Percentiles rank a stretch among this genome's conserved stretches.
Conservation (phyloP, 2,888 invertebrate genomes). For the Megamerina dolium region DNA sequence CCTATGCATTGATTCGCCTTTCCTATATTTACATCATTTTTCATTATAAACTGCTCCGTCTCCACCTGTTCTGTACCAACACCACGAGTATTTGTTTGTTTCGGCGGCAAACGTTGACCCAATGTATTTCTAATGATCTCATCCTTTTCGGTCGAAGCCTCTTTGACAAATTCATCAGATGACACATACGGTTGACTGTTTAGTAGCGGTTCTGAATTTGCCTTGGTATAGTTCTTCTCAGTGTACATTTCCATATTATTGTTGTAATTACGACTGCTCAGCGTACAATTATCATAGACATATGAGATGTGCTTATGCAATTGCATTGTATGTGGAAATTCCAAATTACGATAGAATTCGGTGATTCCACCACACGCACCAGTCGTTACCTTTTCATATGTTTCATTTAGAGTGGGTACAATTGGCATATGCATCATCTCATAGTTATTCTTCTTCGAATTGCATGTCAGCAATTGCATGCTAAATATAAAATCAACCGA, state of each 20-base stretch:
- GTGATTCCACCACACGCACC: too few relatives aligned
- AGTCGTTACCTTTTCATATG: neutral
- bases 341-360: slow-evolving; percentile 4
- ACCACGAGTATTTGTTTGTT: neutral
- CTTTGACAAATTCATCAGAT: neutral
- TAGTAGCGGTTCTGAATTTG: slow-evolving; percentile 3
- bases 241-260: neutral
- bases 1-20: neutral
- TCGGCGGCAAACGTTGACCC: neutral
- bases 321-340: slow-evolving; percentile 1
- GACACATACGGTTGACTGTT: too few relatives aligned
- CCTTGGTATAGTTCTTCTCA: neutral
- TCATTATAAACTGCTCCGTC: neutral
- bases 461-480: slow-evolving; percentile 26
- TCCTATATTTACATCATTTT: neutral
- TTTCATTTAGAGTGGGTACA: slow-evolving; percentile 1
- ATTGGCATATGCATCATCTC: too few relatives aligned
- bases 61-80: neutral
- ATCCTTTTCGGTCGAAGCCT: neutral
- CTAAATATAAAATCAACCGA: slow-evolving; percentile 34
- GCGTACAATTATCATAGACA: neutral
- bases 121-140: neutral
- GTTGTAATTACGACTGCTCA: slow-evolving; percentile 4
- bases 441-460: slow-evolving; percentile 10
- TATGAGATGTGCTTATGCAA: neutral